Evolutionary conservation across 2,888 invertebrate genomes (phyloP), one percentile per base, ranked within the genome.

Genomic region (Drosophila algonquin): DNA sequence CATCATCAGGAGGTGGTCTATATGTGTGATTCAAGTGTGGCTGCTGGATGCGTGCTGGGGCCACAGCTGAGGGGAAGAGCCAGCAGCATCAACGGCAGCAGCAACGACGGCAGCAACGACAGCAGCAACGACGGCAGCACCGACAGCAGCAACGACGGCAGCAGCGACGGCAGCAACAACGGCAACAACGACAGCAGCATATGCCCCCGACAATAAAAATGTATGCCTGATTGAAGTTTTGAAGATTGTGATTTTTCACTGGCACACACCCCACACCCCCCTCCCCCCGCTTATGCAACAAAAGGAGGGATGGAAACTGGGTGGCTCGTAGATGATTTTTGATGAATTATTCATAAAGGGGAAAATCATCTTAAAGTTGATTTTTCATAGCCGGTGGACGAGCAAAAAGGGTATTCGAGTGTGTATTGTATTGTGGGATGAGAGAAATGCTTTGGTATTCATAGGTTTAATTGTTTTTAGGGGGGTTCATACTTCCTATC

Each of bases 201-300:
- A 80, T 77, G 84, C 63, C 73, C 63, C 73, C 61, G 53, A 71
- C 77, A 87, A 86, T 88, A 87, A 88, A 88, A 88, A 84, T 80
- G 60, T 80, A 79, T 84, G 79, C 84, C 85, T 83, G 83, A 87
- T 86, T 87, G 81, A 86, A 86, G 83, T 83, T 87, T 76, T 67
- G 56, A 69, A 70, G 68, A 78, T 80, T 76, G 57, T 56, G 72
- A 72, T 72, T 73, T 72, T 72, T 64, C 64, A 21, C 50, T 64
- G 53, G 40, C 48, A 30, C 30, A 30, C 30, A 30, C 8, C 30
- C 30, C 27, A 21, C 40, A 54, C 21, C 24, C 21, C 21, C 10
- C 53, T n/a, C n/a, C 24, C 24, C 0, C 53, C 4, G 6, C 40
- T 40, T 6, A 14, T 7, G 7, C n/a, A 8, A 1, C 5, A 14